phyloP scores from a whole-genome alignment of 2,888 invertebrate genomes.

The Eucriotettix oculatus region DNA sequence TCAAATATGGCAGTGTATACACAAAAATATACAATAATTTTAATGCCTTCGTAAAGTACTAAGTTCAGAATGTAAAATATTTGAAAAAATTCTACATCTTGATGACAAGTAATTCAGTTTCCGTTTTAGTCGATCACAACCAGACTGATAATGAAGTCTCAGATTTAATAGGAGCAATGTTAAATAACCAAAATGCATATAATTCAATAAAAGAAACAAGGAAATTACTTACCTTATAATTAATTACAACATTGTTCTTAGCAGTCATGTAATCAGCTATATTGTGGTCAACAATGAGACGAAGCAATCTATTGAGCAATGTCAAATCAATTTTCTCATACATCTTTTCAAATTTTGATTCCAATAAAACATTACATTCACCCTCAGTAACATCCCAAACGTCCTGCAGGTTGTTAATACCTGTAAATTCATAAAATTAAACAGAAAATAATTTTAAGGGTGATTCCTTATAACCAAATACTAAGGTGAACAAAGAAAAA shows the following conservation, averaged over 20 bases:
- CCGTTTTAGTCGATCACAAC: too few species aligned
- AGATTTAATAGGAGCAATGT: too few species aligned
- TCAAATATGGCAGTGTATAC: too few species aligned
- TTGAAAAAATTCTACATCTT: too few species aligned
- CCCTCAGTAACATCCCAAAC: slow-evolving; percentile 99
- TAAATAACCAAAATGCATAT: too few species aligned
- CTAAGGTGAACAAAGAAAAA: not conserved
- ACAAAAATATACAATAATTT: too few species aligned
- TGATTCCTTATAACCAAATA: not conserved
- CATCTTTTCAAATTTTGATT: slow-evolving; percentile 95
- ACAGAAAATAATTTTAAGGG: not conserved
- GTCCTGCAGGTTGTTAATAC: slow-evolving; percentile 91
- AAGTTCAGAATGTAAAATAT: too few species aligned
- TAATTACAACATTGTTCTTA: slow-evolving; percentile 99
- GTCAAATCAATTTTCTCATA: slow-evolving; percentile 99
- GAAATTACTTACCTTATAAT: slow-evolving; percentile 59
- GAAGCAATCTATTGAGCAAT: slow-evolving; percentile 81
- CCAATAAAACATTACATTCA: slow-evolving; percentile 94
- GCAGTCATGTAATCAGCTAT: slow-evolving; percentile 99
- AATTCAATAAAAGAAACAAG: too few species aligned
- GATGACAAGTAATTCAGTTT: too few species aligned
- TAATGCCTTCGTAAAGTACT: too few species aligned
- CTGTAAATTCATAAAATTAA: slow-evolving; percentile 25
- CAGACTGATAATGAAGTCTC: too few species aligned
- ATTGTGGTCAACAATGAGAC: slow-evolving; percentile 98